phyloP scores from a whole-genome alignment of 2,888 invertebrate species.

The Pandemis corylana region DNA sequence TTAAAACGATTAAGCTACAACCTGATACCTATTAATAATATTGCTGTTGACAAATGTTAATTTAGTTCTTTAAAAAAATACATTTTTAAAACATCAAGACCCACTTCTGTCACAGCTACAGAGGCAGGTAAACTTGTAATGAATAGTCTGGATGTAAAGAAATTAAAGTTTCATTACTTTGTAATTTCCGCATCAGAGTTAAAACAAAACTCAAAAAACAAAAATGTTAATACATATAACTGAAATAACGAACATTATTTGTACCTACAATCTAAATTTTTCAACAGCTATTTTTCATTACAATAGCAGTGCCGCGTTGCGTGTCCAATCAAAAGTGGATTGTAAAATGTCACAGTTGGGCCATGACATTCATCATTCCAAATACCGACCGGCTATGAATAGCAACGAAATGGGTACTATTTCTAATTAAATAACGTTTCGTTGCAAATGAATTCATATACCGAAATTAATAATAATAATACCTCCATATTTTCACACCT shows the following conservation, averaged over 20 bases:
- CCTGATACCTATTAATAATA: too few relatives aligned
- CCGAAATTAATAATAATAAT: conserved; percentile 1
- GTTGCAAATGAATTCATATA: conserved; percentile 2
- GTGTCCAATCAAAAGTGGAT: conserved; percentile 42
- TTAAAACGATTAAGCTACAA: too few relatives aligned
- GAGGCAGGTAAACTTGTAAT: too few relatives aligned
- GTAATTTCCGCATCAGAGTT: neutral
- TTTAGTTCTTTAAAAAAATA: too few relatives aligned
- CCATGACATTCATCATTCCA: conserved; percentile 38
- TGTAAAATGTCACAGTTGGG: conserved; percentile 40
- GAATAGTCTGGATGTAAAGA: too few relatives aligned
- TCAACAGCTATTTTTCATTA: conserved; percentile 24
- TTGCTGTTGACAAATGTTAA: too few relatives aligned
- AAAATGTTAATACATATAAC: neutral
- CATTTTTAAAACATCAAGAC: too few relatives aligned
- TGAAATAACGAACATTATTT: too few relatives aligned
- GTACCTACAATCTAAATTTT: neutral
- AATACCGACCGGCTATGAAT: conserved; percentile 20
- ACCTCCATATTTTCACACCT: too few relatives aligned
- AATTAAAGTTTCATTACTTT: too few relatives aligned
- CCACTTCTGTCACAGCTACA: too few relatives aligned
- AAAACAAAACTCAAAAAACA: neutral
- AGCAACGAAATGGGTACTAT: conserved; percentile 21
- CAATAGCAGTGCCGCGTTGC: conserved; percentile 31
- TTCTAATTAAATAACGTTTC: conserved; percentile 34